Base-by-base conservation (phyloP, 2,113 vertebrate genomes). In the Brachypteracias leptosomus region DNA sequence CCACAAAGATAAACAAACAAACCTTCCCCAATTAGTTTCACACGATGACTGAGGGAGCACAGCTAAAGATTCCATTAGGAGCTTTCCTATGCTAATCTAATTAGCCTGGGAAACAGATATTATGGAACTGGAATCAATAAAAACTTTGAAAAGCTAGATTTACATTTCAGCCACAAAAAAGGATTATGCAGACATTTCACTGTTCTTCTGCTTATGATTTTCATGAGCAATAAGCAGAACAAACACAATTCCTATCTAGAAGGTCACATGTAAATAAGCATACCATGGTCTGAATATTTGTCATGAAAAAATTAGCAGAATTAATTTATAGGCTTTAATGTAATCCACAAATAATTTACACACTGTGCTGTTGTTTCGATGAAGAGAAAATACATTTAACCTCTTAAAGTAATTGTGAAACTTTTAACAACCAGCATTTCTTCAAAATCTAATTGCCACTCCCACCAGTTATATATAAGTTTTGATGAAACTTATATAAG, bases 51-150 rank as follows among this genome's bases (percentile, higher is more conserved):
- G 84, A 89, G 46, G 2, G 13, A 94, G 52, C 67, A 89, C 58
- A 94, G 95, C 76, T 95, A 82, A 95, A 96, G 84, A 96, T 85
- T 95, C 84, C 75, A 86, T 92, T 91, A 95, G 82, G 54, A 96
- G 31, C 29, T 49, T 91, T 88, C 62, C 75, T 95, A 90, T 94
- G 81, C 51, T 90, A 95, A 94, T 94, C 72, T 93, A 95, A 96
- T 97, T 96, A 97, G 81, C 71, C 63, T 17, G 29, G 77, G 59
- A 94, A 92, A 72, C 51, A 83, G 61, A 85, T 72, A 84, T 49
- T 88, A 80, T 61, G 42, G 80, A 95, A 88, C 59, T 42, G 26
- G 26, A 96, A 95, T 93, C 85, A 88, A 68, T 94, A 95, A 85
- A 80, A 95, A 40, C n/a, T 67, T 58, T 76, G 55, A 88, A 92